Evolutionary conservation across 2,888 invertebrate species (phyloP), one percentile per base, ranked within the genome.

Genomic region (Heterodera filipjevi): DNA sequence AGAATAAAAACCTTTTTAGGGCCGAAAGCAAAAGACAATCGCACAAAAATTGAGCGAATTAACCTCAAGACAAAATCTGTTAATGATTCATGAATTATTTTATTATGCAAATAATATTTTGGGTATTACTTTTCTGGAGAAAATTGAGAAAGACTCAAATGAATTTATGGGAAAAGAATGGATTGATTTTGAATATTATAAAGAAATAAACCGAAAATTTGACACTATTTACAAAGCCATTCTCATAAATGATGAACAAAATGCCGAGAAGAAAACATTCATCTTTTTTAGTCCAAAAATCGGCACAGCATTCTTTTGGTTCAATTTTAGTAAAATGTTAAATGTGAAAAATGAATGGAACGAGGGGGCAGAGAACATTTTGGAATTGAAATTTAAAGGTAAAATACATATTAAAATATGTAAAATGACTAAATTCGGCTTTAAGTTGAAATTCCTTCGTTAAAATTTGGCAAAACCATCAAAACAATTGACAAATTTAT

Each of bases 401-500:
- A 59, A 59, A n/a, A 27, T 59, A 6, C 12, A 12, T 39, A 59
- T 27, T 59, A 27, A 27, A 5, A 59, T 22, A 10, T 39, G 6
- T 27, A 27, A 59, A 27, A 27, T 59, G 10, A 59, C n/a, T 39
- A 6, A 6, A 49, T 16, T 44, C 44, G 44, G 44, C 44, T 12
- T 59, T 59, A 8, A 59, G 59, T 59, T n/a, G 27, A 59, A 59
- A n/a, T 59, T 59, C 8, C 10, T 27, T 27, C 10, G 0, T 10
- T 12, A n/a, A 59, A 59, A n/a, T 5, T 59, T 19, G 59, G 27
- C 2, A n/a, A 59, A 59, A 59, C 27, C 5, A 59, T 59, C 59
- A n/a, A n/a, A 59, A 59, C 22, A 59, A 59, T 59, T 59, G 59
- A 27, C 27, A n/a, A 59, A 59, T 59, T 59, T 59, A 59, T 59